Evolutionary conservation across 2,797 vertebrate species (phyloP).

Genomic region (Characodon lateralis): DNA sequence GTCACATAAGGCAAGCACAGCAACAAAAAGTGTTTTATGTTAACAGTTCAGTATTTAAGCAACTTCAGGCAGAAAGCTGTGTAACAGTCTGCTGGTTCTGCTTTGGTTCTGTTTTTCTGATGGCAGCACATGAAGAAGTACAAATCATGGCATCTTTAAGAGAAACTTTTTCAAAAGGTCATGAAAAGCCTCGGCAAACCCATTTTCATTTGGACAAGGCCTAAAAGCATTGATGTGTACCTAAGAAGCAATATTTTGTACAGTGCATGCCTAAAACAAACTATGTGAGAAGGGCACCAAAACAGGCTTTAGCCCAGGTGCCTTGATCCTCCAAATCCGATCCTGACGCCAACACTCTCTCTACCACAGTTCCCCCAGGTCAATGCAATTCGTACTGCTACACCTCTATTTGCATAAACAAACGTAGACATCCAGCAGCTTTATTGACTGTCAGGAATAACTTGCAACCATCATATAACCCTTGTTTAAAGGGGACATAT

Average conservation of each 20-base stretch:
- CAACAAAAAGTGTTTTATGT: too few species aligned
- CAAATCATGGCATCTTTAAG: too few species aligned
- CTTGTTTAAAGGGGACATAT: not conserved
- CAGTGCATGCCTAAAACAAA: not conserved
- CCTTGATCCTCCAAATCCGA: not conserved
- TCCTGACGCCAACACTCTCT: not conserved
- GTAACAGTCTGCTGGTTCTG: too few species aligned
- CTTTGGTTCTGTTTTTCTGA: too few species aligned
- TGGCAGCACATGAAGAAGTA: too few species aligned
- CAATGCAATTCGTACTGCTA: too few species aligned
- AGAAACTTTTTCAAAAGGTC: not conserved
- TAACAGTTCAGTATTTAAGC: too few species aligned
- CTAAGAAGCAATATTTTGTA: not conserved
- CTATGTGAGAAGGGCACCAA: not conserved
- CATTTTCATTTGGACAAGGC: not conserved
- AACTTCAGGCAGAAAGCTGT: too few species aligned
- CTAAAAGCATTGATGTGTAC: not conserved
- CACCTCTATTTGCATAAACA: not conserved
- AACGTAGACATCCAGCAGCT: not conserved
- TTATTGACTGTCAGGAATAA: not conserved
- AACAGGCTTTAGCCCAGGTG: not conserved
- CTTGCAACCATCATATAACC: not conserved
- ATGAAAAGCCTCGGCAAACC: not conserved
- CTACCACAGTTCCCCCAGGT: not conserved
- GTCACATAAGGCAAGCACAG: too few species aligned